Conservation (phyloP, 2,888 invertebrate species). For the Hyalella azteca region DNA sequence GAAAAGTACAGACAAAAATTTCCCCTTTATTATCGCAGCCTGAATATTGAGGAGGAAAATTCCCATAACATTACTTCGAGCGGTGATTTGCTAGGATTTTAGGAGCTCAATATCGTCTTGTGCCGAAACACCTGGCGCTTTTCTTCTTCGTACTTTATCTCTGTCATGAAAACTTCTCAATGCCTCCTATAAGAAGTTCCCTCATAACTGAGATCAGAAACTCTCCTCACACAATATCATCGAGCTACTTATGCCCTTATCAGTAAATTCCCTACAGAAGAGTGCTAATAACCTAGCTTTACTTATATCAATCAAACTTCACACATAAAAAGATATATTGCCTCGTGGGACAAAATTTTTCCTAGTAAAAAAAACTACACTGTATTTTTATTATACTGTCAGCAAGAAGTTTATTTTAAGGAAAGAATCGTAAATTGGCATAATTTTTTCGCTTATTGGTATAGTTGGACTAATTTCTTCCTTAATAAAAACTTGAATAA, state of each 20-base stretch:
- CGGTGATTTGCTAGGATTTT: neutral
- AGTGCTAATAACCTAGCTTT: too few species aligned
- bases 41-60: neutral
- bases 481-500: too few species aligned
- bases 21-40: neutral
- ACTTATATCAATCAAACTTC: too few species aligned
- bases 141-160: neutral
- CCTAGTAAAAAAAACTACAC: too few species aligned
- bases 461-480: too few species aligned
- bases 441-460: too few species aligned
- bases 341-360: too few species aligned
- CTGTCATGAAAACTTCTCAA: constrained; percentile 4
- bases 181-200: constrained; percentile 5
- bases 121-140: constrained; percentile 11
- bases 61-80: neutral
- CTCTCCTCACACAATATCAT: constrained; percentile 9
- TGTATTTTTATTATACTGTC: too few species aligned
- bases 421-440: too few species aligned
- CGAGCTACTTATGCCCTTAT: constrained; percentile 9
- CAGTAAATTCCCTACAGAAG: too few species aligned
- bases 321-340: too few species aligned
- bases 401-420: too few species aligned
- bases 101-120: neutral
- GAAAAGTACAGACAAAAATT: neutral
- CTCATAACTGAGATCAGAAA: constrained; percentile 21